These are phyloP conservation scores for Nemotelus nigrinus DNA, from an alignment of 2,888 invertebrate genomes.

Conservation along the genomic window DNA sequence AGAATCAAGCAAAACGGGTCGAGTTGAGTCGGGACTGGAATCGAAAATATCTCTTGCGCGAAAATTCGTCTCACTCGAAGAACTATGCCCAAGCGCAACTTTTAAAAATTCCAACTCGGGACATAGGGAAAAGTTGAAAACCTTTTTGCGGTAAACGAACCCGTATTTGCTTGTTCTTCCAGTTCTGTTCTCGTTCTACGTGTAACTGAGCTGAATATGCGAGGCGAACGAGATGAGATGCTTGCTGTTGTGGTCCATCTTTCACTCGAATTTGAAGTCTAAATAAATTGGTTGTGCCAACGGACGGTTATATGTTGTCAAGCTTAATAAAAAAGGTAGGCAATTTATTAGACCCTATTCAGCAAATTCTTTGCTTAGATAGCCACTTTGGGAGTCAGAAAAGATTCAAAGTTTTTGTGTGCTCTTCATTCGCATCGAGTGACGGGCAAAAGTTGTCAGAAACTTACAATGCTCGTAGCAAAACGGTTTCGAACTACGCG, in stretches of 20 bases:
- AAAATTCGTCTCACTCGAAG: constrained; percentile 24
- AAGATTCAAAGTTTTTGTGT: too few relatives aligned
- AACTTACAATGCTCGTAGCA: too few relatives aligned
- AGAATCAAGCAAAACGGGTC: too few relatives aligned
- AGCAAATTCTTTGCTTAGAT: constrained; percentile 6
- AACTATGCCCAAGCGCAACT: not conserved
- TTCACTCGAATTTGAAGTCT: not conserved
- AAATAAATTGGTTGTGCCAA: constrained; percentile 21
- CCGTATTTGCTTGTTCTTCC: not conserved
- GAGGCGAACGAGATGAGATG: not conserved
- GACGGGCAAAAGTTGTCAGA: too few relatives aligned
- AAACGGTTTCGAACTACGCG: too few relatives aligned
- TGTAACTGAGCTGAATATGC: too few relatives aligned
- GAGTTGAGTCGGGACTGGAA: not conserved
- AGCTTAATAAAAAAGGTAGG: constrained; percentile 26
- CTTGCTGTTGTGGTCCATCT: not conserved
- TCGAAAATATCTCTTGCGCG: constrained; percentile 17
- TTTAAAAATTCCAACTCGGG: constrained; percentile 10
- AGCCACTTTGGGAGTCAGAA: not conserved
- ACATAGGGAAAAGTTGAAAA: constrained; percentile 13
- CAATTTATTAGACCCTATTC: constrained; percentile 34
- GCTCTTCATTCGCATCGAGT: too few relatives aligned
- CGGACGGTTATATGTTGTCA: constrained; percentile 10
- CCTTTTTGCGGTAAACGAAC: constrained; percentile 10
- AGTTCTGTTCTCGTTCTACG: too few relatives aligned